Conservation (phyloP, 2,113 vertebrate species). For the Tringa solitaria region DNA sequence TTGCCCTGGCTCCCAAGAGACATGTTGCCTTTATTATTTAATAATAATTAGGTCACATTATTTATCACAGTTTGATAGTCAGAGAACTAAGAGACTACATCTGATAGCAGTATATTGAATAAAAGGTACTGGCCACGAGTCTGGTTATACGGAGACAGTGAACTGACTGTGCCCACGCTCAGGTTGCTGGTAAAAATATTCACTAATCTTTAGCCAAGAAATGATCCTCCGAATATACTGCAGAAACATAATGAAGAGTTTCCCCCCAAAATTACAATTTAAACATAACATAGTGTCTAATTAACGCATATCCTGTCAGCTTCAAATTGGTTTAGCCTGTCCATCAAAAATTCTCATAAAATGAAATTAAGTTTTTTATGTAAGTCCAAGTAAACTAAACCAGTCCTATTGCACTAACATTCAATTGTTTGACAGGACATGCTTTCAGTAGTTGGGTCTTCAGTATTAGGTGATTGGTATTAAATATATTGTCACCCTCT, state of each 20-base stretch:
- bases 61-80: background rate
- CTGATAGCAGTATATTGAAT: background rate
- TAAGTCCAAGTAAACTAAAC: background rate
- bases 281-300: background rate
- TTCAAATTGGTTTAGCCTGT: background rate
- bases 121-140: background rate
- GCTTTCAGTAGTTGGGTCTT: background rate
- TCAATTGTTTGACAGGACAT: background rate
- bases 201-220: background rate
- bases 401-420: background rate
- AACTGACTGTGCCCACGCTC: background rate
- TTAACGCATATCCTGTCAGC: background rate
- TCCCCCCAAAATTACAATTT: background rate
- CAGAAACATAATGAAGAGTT: background rate
- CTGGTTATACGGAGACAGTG: background rate
- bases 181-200: background rate
- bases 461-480: background rate
- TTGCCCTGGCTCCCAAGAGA: background rate
- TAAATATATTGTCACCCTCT: background rate
- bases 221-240: background rate
- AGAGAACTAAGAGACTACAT: background rate
- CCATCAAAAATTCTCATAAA: background rate
- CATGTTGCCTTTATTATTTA: background rate
- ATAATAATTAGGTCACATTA: background rate
- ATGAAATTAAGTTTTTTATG: background rate